phyloP scores from a whole-genome alignment of 2,113 vertebrate species.

The Bos taurus region DNA sequence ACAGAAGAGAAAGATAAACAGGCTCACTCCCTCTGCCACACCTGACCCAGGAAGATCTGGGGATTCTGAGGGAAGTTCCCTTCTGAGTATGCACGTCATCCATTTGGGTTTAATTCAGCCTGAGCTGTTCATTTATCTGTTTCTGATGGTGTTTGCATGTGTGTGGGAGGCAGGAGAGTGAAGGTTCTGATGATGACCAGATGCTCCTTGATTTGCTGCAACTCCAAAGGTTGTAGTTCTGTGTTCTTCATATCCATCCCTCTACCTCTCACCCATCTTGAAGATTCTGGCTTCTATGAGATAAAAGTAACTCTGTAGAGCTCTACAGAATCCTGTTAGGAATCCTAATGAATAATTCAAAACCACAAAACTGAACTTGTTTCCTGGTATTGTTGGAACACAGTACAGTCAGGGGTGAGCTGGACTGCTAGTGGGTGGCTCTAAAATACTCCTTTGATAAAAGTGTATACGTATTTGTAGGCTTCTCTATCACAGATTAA shows the following conservation, averaged over 20 bases:
- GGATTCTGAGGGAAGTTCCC: neutral
- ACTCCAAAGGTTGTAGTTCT: neutral
- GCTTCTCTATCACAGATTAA: neutral
- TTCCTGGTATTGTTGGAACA: neutral
- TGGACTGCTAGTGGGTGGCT: neutral
- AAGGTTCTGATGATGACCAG: neutral
- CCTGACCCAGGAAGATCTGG: neutral
- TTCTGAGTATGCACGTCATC: neutral
- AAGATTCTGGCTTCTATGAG: neutral
- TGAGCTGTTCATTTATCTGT: neutral
- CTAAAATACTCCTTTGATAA: neutral
- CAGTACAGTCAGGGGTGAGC: neutral
- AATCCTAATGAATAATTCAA: neutral
- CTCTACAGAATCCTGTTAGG: neutral
- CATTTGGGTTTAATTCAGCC: neutral
- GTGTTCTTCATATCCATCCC: neutral
- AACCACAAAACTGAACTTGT: neutral
- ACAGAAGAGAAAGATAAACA: neutral
- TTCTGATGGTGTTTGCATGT: neutral
- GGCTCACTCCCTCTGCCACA: neutral
- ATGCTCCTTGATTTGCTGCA: neutral
- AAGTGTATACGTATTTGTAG: neutral
- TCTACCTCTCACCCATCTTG: neutral
- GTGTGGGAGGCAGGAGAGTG: too few relatives aligned
- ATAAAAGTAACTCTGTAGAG: neutral